Evolutionary conservation across 1,140 invertebrate species (phyloP).

Genomic region (Hirudo medicinalis): DNA sequence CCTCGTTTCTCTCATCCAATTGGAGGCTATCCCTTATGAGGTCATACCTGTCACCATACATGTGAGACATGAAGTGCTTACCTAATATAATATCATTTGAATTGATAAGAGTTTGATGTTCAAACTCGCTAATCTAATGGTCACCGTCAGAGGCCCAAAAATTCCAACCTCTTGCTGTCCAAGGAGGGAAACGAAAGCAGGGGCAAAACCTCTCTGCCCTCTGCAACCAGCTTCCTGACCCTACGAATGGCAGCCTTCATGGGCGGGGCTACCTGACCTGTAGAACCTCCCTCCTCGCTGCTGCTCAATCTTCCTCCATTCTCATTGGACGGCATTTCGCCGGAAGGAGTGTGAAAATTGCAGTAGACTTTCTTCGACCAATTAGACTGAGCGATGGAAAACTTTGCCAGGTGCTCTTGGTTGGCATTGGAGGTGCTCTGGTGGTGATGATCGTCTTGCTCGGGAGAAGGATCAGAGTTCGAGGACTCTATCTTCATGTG

Average conservation of each 20-base stretch:
- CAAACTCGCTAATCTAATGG: too few relatives aligned
- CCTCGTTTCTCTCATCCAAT: not conserved
- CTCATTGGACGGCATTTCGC: slow-evolving; percentile 27
- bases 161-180: not conserved
- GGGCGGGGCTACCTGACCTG: not conserved
- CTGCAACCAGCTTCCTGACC: not conserved
- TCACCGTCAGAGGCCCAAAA: not conserved
- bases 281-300: not conserved
- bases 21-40: not conserved
- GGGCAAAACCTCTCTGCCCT: slow-evolving; percentile 1
- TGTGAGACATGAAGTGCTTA: too few relatives aligned
- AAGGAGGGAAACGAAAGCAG: not conserved
- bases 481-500: slow-evolving; percentile 83
- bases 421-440: slow-evolving; percentile 67
- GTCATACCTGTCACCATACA: too few relatives aligned
- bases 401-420: slow-evolving; percentile 29
- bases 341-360: slow-evolving; percentile 70
- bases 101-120: too few relatives aligned
- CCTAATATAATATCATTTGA: too few relatives aligned
- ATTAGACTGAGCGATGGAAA: slow-evolving; percentile 6
- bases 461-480: slow-evolving; percentile 75
- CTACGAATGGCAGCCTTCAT: not conserved
- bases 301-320: not conserved
- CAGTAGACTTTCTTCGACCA: slow-evolving; percentile 80
- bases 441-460: slow-evolving; percentile 87